Evolutionary conservation across 2,113 vertebrate genomes (phyloP).

Genomic region (Sus scrofa): T2T-Sscrofa CM000814.6:36778001-36778500

Average conservation of each 20-base stretch:
- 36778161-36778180: not conserved
- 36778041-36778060: not conserved
- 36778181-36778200: not conserved
- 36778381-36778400: fast-evolving
- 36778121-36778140: not conserved
- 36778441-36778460: not conserved
- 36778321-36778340: not conserved
- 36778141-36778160: not conserved
- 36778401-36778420: fast-evolving
- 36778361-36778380: not conserved
- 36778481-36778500: not conserved
- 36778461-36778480: not conserved
- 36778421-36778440: not conserved
- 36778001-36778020: too few relatives aligned
- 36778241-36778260: not conserved
- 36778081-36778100: not conserved
- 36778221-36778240: not conserved
- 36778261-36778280: not conserved
- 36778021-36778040: not conserved
- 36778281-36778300: not conserved
- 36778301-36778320: not conserved
- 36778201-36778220: not conserved
- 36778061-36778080: not conserved
- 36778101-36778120: not conserved
- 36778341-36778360: not conserved